phyloP scores from a whole-genome alignment of 2,797 vertebrate genomes.

The Platyrinchus mystaceus region DNA sequence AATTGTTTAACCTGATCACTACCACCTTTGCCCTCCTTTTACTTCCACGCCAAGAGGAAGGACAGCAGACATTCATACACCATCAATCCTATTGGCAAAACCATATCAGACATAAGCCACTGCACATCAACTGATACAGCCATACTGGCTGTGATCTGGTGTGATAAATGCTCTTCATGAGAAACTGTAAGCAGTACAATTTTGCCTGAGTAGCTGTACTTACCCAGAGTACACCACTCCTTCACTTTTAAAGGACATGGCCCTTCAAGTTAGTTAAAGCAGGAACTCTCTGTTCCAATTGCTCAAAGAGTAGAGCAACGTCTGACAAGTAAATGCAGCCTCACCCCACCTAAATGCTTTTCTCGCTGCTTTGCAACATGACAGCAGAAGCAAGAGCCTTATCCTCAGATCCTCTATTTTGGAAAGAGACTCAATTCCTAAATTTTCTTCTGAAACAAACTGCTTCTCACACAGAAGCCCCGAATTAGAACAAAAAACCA shows the following conservation, averaged over 20 bases:
- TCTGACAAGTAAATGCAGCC: background rate
- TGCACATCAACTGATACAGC: background rate
- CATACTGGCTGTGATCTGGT: background rate
- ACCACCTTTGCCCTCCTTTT: background rate
- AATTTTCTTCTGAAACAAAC: background rate
- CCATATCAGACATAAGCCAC: background rate
- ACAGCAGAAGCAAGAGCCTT: background rate
- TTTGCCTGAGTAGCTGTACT: background rate
- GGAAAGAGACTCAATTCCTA: background rate
- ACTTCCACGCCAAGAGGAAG: background rate
- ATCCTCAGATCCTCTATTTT: background rate
- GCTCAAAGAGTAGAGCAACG: fast-evolving
- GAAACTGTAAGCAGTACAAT: background rate
- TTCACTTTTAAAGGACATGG: background rate
- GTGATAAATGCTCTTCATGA: background rate
- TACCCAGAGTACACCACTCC: background rate
- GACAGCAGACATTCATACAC: background rate
- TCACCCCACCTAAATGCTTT: background rate
- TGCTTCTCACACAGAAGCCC: background rate
- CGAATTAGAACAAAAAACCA: background rate
- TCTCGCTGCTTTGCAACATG: background rate
- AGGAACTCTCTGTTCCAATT: background rate
- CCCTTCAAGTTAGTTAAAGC: background rate
- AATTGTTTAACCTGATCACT: background rate
- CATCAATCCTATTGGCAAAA: background rate